A percentile compares a stretch with the other conserved stretches of the same genome.
Evolutionary conservation across 1,140 invertebrate genomes (phyloP).

Genomic region (Pachyrhynchus sulphureomaculatus): DNA sequence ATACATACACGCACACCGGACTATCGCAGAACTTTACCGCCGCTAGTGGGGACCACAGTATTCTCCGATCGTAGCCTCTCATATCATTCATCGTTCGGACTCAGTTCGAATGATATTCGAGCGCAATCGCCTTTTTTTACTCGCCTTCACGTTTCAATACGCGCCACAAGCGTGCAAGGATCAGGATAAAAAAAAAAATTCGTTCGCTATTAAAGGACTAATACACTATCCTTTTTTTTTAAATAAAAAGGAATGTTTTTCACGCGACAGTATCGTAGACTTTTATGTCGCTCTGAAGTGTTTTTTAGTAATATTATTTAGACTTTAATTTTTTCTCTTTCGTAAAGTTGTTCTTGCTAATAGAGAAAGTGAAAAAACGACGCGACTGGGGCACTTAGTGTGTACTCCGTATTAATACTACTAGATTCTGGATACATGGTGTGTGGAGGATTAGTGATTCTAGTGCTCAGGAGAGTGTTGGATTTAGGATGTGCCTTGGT

Average conservation of each 20-base stretch:
- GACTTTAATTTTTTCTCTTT: too few species aligned
- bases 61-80: slow-evolving; percentile 4
- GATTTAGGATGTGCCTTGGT: slow-evolving; percentile 27
- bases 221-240: slow-evolving; percentile 3
- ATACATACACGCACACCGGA: background rate
- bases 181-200: slow-evolving; percentile 5
- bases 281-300: slow-evolving; percentile 20
- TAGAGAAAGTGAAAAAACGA: background rate
- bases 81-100: slow-evolving; percentile 21
- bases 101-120: slow-evolving; percentile 8
- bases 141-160: background rate
- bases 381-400: background rate
- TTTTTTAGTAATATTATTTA: slow-evolving; percentile 20
- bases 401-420: too few species aligned
- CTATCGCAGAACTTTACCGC: slow-evolving; percentile 6
- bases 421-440: slow-evolving; percentile 9
- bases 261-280: slow-evolving; percentile 18
- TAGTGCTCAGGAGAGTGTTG: slow-evolving; percentile 8
- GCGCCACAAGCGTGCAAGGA: too few species aligned
- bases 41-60: slow-evolving; percentile 8
- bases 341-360: too few species aligned
- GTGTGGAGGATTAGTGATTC: slow-evolving; percentile 5
- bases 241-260: slow-evolving; percentile 20
- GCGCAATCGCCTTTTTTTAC: background rate
- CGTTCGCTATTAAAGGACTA: slow-evolving; percentile 2